Percentiles rank a stretch among this genome's conserved stretches.
Conservation (phyloP, 2,888 invertebrate genomes). For the Pyrrhosoma nymphula region DNA sequence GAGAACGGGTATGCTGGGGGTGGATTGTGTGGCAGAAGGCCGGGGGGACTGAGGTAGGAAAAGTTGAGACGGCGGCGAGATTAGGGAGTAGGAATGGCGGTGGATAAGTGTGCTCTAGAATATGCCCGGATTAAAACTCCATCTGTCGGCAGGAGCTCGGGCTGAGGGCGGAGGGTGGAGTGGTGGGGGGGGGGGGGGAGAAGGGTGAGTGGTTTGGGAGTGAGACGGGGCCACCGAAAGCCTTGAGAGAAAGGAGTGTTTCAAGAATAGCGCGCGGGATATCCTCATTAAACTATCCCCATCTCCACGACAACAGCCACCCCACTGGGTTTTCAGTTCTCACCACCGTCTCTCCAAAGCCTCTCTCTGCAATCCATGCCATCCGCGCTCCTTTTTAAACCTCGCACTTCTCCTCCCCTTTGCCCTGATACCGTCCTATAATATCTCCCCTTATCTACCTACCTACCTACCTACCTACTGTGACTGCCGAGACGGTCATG, state of each 20-base stretch:
- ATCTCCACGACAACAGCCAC: neutral
- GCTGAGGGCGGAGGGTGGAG: no score
- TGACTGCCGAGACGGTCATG: neutral
- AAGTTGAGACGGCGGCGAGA: neutral
- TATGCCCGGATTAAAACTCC: slow-evolving; percentile 17
- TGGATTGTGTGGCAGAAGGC: no score
- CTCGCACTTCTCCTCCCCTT: no score
- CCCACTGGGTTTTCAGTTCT: neutral
- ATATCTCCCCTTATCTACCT: no score
- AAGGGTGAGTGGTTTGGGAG: neutral
- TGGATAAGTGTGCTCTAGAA: neutral
- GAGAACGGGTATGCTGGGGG: neutral
- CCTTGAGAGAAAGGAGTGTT: neutral
- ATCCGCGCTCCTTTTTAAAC: no score
- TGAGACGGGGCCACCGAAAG: neutral
- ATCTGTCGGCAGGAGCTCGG: neutral
- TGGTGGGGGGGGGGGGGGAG: neutral
- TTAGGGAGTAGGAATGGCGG: neutral
- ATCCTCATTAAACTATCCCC: slow-evolving; percentile 1
- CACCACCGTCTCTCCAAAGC: neutral
- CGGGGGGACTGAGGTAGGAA: neutral
- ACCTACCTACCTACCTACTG: no score
- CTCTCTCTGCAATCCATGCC: no score
- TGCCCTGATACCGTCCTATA: no score
- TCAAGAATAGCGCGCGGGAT: slow-evolving; percentile 18